phyloP scores from a whole-genome alignment of 1,140 invertebrate genomes.

The Drosophila parvula region DNA sequence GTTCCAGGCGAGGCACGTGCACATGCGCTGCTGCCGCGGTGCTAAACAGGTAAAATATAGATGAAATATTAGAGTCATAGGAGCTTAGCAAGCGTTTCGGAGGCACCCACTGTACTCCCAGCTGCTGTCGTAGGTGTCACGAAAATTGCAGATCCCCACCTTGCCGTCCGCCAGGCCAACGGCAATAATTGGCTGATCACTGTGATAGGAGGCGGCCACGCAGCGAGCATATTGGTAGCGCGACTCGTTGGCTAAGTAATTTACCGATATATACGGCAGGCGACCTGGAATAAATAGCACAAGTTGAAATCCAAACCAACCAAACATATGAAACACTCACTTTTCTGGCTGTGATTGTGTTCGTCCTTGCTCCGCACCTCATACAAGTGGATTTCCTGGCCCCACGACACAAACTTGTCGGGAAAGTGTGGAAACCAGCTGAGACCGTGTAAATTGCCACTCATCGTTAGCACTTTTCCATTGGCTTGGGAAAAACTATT shows the following conservation, averaged over 20 bases:
- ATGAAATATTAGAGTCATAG: background rate
- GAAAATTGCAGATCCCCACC: slow-evolving; percentile 91
- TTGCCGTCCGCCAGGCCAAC: slow-evolving; percentile 94
- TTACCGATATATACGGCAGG: slow-evolving; percentile 70
- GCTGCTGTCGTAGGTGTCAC: slow-evolving; percentile 85
- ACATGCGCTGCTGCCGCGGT: slow-evolving; percentile 91
- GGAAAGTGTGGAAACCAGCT: slow-evolving; percentile 91
- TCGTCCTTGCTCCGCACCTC: slow-evolving; percentile 86
- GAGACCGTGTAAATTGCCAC: slow-evolving; percentile 87
- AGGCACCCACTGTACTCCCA: slow-evolving; percentile 75
- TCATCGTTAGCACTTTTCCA: slow-evolving; percentile 61
- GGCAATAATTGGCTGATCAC: slow-evolving; percentile 90
- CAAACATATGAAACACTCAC: slow-evolving; percentile 27
- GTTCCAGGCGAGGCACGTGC: slow-evolving; percentile 95
- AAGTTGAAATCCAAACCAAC: background rate
- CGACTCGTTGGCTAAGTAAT: slow-evolving; percentile 73
- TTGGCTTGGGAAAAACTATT: slow-evolving; percentile 27
- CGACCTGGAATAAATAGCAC: slow-evolving; percentile 40
- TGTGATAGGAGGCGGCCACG: slow-evolving; percentile 78
- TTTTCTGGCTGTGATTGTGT: slow-evolving; percentile 39
- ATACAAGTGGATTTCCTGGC: slow-evolving; percentile 92
- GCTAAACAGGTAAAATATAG: slow-evolving; percentile 84
- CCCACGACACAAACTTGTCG: slow-evolving; percentile 94
- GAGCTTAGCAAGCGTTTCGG: too few relatives aligned
- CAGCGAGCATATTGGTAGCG: slow-evolving; percentile 82